Percentiles rank a stretch among this genome's conserved stretches.
Evolutionary conservation across 2,113 vertebrate genomes (phyloP).

Genomic region (Tenrec ecaudatus): DNA sequence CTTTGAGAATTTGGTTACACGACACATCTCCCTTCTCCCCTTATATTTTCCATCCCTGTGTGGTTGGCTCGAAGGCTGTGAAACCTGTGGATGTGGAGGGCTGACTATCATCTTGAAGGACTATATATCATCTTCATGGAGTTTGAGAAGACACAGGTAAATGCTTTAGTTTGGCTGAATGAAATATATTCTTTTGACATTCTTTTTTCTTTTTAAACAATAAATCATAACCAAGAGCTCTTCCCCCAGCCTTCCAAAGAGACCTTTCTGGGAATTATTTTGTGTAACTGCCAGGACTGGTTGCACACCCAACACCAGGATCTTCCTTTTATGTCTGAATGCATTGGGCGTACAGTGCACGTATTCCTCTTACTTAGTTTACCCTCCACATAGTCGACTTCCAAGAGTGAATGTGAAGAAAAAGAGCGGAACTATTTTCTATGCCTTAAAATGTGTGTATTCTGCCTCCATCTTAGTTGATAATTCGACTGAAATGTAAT

Average conservation of each 20-base stretch:
- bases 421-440: not conserved
- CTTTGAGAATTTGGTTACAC: not conserved
- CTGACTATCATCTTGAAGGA: not conserved
- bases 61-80: not conserved
- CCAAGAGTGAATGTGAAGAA: not conserved
- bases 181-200: not conserved
- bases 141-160: slow-evolving; percentile 12
- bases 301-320: not conserved
- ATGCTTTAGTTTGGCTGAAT: not conserved
- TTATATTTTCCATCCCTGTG: not conserved
- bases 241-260: accelerated
- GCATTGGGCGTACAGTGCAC: not conserved
- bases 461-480: not conserved
- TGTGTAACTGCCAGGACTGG: not conserved
- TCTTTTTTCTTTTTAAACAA: not conserved
- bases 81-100: no score
- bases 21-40: not conserved
- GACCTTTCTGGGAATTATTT: not conserved
- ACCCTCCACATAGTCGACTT: not conserved
- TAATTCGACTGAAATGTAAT: slow-evolving; percentile 1
- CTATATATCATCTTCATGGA: not conserved
- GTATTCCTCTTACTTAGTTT: not conserved
- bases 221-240: not conserved
- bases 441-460: not conserved
- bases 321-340: not conserved